These are phyloP conservation scores for Hesperophylax magnus DNA, from an alignment of 1,140 invertebrate genomes.

Conservation along the genomic window DNA sequence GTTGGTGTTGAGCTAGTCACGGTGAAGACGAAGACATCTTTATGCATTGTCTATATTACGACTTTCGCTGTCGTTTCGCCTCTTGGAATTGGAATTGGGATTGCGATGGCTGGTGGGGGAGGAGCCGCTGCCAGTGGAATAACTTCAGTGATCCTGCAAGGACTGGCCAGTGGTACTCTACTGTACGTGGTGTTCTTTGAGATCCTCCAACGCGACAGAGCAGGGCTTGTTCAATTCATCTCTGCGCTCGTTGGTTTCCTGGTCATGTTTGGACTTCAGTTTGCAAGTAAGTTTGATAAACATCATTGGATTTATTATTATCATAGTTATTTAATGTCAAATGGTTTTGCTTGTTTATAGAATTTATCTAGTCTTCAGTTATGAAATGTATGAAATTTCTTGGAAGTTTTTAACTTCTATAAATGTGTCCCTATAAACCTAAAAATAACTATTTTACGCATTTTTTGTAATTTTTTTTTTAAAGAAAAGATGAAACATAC, in stretches of 20 bases:
- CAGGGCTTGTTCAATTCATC: constrained; percentile 79
- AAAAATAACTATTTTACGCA: too few species aligned
- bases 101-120: constrained; percentile 72
- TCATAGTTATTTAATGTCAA: too few species aligned
- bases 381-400: too few species aligned
- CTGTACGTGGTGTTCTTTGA: constrained; percentile 94
- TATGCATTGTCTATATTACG: constrained; percentile 79
- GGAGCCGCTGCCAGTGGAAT: constrained; percentile 73
- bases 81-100: constrained; percentile 81
- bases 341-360: too few species aligned
- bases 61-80: constrained; percentile 87
- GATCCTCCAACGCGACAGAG: constrained; percentile 84
- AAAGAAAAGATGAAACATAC: too few species aligned
- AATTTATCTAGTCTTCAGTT: too few species aligned
- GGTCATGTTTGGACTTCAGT: constrained; percentile 83
- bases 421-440: too few species aligned
- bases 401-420: too few species aligned
- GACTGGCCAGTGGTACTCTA: constrained; percentile 88
- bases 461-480: too few species aligned
- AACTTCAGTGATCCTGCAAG: constrained; percentile 80
- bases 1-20: constrained; percentile 85
- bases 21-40: constrained; percentile 73
- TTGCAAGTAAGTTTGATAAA: constrained; percentile 78
- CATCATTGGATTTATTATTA: neutral
- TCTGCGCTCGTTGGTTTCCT: constrained; percentile 82